Conservation (phyloP, 2,888 invertebrate species). For the Acleris holmiana region DNA sequence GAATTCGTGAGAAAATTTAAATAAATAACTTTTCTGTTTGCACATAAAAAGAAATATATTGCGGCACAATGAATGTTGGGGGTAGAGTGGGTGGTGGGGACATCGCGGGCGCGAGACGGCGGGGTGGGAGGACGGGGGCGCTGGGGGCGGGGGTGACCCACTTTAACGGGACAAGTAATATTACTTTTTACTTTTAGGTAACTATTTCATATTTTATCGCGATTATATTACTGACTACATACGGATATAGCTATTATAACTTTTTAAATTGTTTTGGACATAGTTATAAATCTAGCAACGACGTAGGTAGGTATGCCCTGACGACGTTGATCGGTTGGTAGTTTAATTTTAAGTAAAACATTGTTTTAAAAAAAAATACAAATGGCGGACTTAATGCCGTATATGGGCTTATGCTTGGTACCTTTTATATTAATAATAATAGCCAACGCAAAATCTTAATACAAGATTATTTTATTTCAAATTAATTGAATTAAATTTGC, state of each 20-base stretch:
- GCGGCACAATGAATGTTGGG: slow-evolving; percentile 84
- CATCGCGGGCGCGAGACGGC: slow-evolving; percentile 70
- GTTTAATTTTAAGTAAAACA: too few relatives aligned
- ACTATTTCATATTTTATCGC: slow-evolving; percentile 83
- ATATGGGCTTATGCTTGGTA: too few relatives aligned
- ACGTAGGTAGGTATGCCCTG: neutral
- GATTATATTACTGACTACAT: slow-evolving; percentile 71
- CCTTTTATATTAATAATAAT: too few relatives aligned
- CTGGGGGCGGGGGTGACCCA: slow-evolving; percentile 78
- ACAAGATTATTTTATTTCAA: too few relatives aligned
- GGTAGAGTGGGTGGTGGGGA: slow-evolving; percentile 70
- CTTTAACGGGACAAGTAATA: slow-evolving; percentile 85
- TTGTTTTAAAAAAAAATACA: too few relatives aligned
- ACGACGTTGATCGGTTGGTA: neutral
- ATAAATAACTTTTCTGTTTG: slow-evolving; percentile 85
- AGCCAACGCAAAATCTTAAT: too few relatives aligned
- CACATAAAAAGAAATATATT: slow-evolving; percentile 85
- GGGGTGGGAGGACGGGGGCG: slow-evolving; percentile 49
- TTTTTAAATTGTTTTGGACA: slow-evolving; percentile 48
- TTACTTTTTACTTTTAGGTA: slow-evolving; percentile 85
- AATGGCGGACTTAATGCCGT: too few relatives aligned
- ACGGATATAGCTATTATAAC: slow-evolving; percentile 47
- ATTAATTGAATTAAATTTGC: too few relatives aligned
- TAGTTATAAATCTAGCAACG: slow-evolving; percentile 11
- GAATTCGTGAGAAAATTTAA: slow-evolving; percentile 85